A percentile compares a stretch with the other conserved stretches of the same genome.
These are phyloP conservation scores for Saxidomus purpurata DNA, from an alignment of 1,140 invertebrate genomes.

Conservation along the genomic window DNA sequence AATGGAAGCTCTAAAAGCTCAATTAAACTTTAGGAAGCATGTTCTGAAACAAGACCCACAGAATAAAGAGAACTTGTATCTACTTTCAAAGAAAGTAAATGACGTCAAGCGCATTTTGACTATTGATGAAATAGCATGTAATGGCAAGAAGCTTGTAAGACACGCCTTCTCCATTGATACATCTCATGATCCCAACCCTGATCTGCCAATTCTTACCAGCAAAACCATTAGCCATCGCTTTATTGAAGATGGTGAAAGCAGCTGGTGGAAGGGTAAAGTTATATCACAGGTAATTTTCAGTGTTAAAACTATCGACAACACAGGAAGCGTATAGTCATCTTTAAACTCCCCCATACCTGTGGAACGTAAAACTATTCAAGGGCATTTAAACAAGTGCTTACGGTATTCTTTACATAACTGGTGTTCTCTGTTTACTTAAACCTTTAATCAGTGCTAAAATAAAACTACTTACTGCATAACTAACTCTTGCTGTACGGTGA, in stretches of 20 bases:
- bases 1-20: background rate
- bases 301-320: background rate
- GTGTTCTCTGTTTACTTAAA: background rate
- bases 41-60: conserved; percentile 2
- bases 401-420: background rate
- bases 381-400: background rate
- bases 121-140: background rate
- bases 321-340: background rate
- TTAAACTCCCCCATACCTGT: background rate
- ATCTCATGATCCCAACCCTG: background rate
- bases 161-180: conserved; percentile 18
- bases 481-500: no score
- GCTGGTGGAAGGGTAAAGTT: conserved; percentile 45
- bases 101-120: background rate
- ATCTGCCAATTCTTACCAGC: conserved; percentile 3
- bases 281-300: conserved; percentile 43
- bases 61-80: background rate
- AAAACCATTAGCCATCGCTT: background rate
- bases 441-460: background rate
- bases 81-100: conserved; percentile 19
- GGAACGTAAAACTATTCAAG: background rate
- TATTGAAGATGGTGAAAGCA: background rate
- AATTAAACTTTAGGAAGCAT: conserved; percentile 38
- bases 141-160: conserved; percentile 18
- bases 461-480: background rate